These are phyloP conservation scores for Rana temporaria DNA, from an alignment of 2,113 vertebrate genomes.

Conservation along the genomic window DNA sequence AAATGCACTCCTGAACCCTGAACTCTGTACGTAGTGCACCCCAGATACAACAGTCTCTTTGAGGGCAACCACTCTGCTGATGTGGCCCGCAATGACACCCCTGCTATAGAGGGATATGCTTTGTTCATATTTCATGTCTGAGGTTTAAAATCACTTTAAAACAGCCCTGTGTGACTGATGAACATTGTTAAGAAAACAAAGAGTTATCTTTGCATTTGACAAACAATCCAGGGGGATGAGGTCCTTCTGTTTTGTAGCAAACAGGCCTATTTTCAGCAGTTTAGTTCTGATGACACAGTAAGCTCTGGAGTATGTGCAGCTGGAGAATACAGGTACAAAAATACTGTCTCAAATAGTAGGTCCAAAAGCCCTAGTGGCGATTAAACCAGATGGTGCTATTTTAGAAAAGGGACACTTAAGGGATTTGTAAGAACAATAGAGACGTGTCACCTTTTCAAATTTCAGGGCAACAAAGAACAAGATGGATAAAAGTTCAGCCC, in stretches of 20 bases:
- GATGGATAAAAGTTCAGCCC: constrained; percentile 3
- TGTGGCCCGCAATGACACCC: too few relatives aligned
- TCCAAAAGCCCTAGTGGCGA: constrained; percentile 45
- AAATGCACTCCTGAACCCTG: too few relatives aligned
- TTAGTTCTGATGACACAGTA: constrained; percentile 29
- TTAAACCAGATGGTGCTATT: constrained; percentile 42
- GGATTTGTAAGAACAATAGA: constrained; percentile 1
- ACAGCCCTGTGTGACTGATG: too few relatives aligned
- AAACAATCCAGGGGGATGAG: constrained; percentile 17
- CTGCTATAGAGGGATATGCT: too few relatives aligned
- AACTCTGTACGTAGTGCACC: too few relatives aligned
- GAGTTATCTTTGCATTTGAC: not conserved
- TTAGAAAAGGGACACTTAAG: constrained; percentile 36
- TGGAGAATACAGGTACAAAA: constrained; percentile 44
- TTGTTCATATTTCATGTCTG: too few relatives aligned
- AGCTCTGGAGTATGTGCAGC: constrained; percentile 22
- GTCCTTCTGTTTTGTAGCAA: constrained; percentile 1
- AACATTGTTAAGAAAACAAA: too few relatives aligned
- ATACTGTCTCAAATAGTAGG: constrained; percentile 40
- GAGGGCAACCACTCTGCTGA: too few relatives aligned
- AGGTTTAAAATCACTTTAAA: too few relatives aligned
- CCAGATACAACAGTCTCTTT: too few relatives aligned
- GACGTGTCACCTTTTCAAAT: not conserved
- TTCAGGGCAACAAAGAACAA: constrained; percentile 3
- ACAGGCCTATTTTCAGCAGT: constrained; percentile 40